Conservation (phyloP, 2,888 invertebrate species). For the Amphipoea oculea region DNA sequence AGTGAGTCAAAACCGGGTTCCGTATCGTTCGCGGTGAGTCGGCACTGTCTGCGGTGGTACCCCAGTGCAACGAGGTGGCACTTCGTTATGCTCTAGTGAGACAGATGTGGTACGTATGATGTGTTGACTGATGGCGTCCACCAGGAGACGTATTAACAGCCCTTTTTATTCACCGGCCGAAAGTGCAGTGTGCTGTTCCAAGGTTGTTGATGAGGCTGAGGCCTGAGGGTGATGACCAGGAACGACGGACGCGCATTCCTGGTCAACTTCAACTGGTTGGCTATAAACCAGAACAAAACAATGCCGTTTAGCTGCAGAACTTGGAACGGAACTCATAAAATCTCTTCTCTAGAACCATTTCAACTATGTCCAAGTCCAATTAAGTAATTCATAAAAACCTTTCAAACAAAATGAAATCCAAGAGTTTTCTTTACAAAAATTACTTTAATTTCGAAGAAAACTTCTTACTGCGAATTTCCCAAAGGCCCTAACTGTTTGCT, state of each 20-base stretch:
- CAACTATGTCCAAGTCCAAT: not conserved
- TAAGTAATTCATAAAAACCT: not conserved
- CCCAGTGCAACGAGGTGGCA: too few species aligned
- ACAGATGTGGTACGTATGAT: too few species aligned
- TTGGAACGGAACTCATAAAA: not conserved
- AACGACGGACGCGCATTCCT: not conserved
- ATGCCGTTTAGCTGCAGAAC: not conserved
- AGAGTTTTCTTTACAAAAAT: conserved; percentile 10
- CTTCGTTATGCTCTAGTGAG: too few species aligned
- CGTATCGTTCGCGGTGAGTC: too few species aligned
- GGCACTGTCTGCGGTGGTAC: too few species aligned
- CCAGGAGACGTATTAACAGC: too few species aligned
- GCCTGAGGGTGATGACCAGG: too few species aligned
- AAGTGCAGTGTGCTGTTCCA: not conserved
- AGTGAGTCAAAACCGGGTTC: too few species aligned
- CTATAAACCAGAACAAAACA: not conserved
- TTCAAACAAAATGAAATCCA: not conserved
- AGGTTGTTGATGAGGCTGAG: not conserved
- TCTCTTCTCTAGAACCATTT: not conserved
- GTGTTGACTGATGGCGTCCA: too few species aligned
- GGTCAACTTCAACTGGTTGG: not conserved
- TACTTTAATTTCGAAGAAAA: conserved; percentile 20
- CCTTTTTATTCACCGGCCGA: not conserved
- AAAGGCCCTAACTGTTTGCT: not conserved
- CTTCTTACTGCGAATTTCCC: conserved; percentile 33